Evolutionary conservation across 2,888 invertebrate genomes (phyloP), one percentile per base, ranked within the genome.

Genomic region (Mayetiola destructor): DNA sequence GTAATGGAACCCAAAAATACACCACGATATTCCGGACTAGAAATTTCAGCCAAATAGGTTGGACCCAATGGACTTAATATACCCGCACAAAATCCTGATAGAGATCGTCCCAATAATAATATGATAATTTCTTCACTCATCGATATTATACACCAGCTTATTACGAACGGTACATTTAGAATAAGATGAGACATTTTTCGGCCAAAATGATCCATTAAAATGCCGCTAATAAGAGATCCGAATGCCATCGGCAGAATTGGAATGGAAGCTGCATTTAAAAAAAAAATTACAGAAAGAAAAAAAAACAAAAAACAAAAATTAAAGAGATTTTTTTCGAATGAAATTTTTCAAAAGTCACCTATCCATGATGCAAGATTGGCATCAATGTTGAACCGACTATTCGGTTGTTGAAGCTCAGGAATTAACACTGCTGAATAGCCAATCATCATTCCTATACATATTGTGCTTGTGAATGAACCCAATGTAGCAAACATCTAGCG

Each of bases 391-490:
- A 79, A 75, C 1, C 69, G 67, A 53, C 75, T 73, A 35, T 67
- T 67, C 6, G 59, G 57, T 1, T 67, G 64, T 55, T 69, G 66
- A 14, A 83, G 69, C 64, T 82, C 81, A 0, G 82, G 81, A 53
- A 82, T 68, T 32, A 82, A 66, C 23, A 81, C 76, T 1, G 80
- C 81, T 2, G 81, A 82, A 66, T 78, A 82, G 0, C 82, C 82
- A 1, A 78, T 76, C 0, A 80, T 79, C 64, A 81, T 75, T 1
- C 82, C 82, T 0, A 77, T 71, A 1, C 77, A 72, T 60, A 80
- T 69, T 1, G 80, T 77, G 36, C 78, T 68, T 35, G 80, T 66
- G 55, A 80, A 74, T 0, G 80, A 75, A 0, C 78, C 79, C 8
- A 75, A 64, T 3, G 79, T 75, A 32, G 79, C 77, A 55, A 80